These are phyloP conservation scores for Podarcis muralis DNA, from an alignment of 2,113 vertebrate genomes.

Conservation along the genomic window DNA sequence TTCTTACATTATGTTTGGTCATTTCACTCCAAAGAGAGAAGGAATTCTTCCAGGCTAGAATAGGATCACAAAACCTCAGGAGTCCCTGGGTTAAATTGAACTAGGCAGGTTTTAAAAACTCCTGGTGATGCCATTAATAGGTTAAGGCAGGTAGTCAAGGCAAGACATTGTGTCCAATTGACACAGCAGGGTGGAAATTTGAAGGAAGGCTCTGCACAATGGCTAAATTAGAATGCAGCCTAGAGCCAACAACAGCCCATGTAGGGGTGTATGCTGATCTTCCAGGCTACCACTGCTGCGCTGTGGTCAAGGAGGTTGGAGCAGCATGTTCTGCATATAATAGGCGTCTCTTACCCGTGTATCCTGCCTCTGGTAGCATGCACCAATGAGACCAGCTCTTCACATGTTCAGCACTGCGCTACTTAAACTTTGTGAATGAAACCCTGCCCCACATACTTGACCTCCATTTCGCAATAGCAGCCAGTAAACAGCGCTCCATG, in stretches of 20 bases:
- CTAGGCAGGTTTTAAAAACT: constrained; percentile 7
- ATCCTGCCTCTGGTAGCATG: background rate
- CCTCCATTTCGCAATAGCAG: background rate
- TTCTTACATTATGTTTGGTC: constrained; percentile 26
- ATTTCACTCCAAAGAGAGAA: constrained; percentile 41
- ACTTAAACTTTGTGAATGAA: background rate
- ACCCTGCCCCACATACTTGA: background rate
- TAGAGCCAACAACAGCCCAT: background rate
- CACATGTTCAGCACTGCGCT: background rate
- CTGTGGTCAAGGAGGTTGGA: background rate
- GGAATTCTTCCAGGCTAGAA: background rate
- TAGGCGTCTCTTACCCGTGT: background rate
- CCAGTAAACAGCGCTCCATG: background rate
- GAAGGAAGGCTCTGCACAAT: background rate
- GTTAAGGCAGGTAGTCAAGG: constrained; percentile 21
- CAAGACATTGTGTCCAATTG: background rate
- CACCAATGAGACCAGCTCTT: background rate
- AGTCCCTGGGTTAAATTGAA: constrained; percentile 2
- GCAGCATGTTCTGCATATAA: background rate
- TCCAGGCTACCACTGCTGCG: background rate
- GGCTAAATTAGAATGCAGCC: constrained; percentile 16
- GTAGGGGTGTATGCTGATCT: background rate
- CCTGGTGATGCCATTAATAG: background rate
- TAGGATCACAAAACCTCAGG: constrained; percentile 25
- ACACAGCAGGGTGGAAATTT: constrained; percentile 16